phyloP scores from a whole-genome alignment of 2,797 vertebrate species.

The Sebastes melanostomus region DNA sequence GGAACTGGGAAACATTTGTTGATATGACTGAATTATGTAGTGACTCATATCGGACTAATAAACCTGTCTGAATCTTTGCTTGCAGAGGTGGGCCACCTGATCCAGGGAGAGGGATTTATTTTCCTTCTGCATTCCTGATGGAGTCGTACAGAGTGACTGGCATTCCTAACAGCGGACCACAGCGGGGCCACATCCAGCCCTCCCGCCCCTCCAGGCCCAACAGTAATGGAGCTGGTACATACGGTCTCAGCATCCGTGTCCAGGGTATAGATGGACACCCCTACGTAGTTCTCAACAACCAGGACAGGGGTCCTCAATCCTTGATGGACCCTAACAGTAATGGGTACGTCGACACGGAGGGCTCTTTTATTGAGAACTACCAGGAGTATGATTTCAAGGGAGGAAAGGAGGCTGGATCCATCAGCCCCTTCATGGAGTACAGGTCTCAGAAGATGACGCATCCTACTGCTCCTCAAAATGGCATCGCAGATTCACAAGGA shows the following conservation, averaged over 20 bases:
- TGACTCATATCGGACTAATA: constrained; percentile 56
- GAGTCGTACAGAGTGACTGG: constrained; percentile 88
- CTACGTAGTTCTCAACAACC: constrained; percentile 96
- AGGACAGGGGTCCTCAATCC: constrained; percentile 80
- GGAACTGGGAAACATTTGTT: constrained; percentile 26
- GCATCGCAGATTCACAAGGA: constrained; percentile 63
- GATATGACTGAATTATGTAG: constrained; percentile 26
- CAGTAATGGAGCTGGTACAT: constrained; percentile 84
- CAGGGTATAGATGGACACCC: constrained; percentile 98
- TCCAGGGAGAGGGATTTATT: constrained; percentile 77
- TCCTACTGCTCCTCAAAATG: constrained; percentile 75
- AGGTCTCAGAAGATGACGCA: constrained; percentile 76
- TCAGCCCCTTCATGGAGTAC: constrained; percentile 83
- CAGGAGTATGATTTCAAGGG: constrained; percentile 78
- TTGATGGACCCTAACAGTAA: constrained; percentile 73
- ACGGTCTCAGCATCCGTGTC: constrained; percentile 96
- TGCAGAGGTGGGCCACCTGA: constrained; percentile 71
- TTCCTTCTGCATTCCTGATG: constrained; percentile 84
- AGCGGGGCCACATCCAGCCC: constrained; percentile 80
- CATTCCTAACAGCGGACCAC: constrained; percentile 81
- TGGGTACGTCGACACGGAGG: constrained; percentile 70
- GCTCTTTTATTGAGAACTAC: constrained; percentile 77
- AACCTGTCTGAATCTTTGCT: constrained; percentile 62
- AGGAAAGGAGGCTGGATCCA: constrained; percentile 68
- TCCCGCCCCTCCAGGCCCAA: constrained; percentile 74